These are phyloP conservation scores for Hemibagrus wyckioides DNA, from an alignment of 2,113 vertebrate genomes.

Conservation along the genomic window DNA sequence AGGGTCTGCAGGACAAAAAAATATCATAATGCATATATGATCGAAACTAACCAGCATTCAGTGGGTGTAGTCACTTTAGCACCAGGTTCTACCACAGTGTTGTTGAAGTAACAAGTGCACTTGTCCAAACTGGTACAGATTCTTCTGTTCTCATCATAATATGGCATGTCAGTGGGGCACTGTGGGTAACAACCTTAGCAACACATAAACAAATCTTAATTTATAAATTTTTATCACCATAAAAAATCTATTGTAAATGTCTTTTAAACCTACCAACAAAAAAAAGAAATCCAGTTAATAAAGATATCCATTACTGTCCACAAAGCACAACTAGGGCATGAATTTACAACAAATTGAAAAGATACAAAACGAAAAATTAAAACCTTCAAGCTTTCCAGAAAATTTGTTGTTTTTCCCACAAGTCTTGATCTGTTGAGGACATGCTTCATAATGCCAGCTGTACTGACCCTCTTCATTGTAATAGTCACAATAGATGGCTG, in stretches of 20 bases:
- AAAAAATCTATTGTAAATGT: not conserved
- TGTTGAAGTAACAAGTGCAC: conserved; percentile 79
- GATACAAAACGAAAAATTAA: conserved; percentile 9
- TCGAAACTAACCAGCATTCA: conserved; percentile 63
- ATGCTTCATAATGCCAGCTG: conserved; percentile 84
- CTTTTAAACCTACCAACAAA: not conserved
- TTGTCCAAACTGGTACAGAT: conserved; percentile 72
- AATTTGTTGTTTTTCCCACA: conserved; percentile 72
- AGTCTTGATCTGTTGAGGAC: conserved; percentile 75
- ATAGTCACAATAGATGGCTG: conserved; percentile 85
- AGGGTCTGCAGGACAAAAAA: not conserved
- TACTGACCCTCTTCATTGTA: conserved; percentile 76
- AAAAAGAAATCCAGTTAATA: not conserved
- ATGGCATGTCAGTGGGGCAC: conserved; percentile 74
- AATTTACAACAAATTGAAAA: not conserved
- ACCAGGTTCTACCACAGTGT: conserved; percentile 63
- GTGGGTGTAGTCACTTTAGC: conserved; percentile 31
- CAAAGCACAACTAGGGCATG: not conserved
- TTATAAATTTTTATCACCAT: not conserved
- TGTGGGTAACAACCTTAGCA: conserved; percentile 82
- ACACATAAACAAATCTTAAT: not conserved
- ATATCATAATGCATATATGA: not conserved
- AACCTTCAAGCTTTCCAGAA: conserved; percentile 81
- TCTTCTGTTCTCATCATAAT: conserved; percentile 79
- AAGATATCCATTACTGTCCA: not conserved